These are phyloP conservation scores for Diadegma fenestrale DNA, from an alignment of 2,888 invertebrate species.

Conservation along the genomic window DNA sequence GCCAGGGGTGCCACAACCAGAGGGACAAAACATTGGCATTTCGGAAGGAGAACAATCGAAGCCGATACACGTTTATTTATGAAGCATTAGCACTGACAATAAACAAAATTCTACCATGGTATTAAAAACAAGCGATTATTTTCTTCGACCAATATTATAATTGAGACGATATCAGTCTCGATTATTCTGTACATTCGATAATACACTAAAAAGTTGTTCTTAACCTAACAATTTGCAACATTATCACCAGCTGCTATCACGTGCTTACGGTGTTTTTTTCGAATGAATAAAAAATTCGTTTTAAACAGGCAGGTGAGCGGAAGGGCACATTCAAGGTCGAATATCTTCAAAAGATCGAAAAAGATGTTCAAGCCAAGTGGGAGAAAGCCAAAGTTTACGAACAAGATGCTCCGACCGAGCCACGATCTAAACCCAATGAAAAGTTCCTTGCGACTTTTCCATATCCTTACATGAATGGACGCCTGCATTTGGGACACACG, in stretches of 20 bases:
- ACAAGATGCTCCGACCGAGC: constrained; percentile 90
- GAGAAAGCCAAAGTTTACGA: constrained; percentile 92
- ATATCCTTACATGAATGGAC: constrained; percentile 99
- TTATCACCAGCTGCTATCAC: constrained; percentile 47
- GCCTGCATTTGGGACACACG: constrained; percentile 98
- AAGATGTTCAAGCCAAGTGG: constrained; percentile 95
- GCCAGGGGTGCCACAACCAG: too few species aligned
- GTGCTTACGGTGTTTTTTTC: background rate
- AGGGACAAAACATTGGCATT: background rate
- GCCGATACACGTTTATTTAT: constrained; percentile 55
- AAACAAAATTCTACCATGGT: constrained; percentile 55
- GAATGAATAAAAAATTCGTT: constrained; percentile 32
- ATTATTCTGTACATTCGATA: background rate
- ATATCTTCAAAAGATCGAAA: constrained; percentile 95
- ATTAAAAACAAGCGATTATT: constrained; percentile 25
- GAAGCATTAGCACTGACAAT: constrained; percentile 48
- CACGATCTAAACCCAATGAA: constrained; percentile 87
- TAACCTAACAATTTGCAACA: constrained; percentile 57
- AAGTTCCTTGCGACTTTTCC: constrained; percentile 98
- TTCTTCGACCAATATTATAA: constrained; percentile 2
- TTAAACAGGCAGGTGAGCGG: constrained; percentile 86
- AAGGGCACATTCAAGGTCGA: constrained; percentile 99
- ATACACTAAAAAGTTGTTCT: constrained; percentile 8
- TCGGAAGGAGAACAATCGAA: background rate
- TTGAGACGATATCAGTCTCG: background rate